phyloP scores from a whole-genome alignment of 2,888 invertebrate genomes.

The Muschampia staudingeri region DNA sequence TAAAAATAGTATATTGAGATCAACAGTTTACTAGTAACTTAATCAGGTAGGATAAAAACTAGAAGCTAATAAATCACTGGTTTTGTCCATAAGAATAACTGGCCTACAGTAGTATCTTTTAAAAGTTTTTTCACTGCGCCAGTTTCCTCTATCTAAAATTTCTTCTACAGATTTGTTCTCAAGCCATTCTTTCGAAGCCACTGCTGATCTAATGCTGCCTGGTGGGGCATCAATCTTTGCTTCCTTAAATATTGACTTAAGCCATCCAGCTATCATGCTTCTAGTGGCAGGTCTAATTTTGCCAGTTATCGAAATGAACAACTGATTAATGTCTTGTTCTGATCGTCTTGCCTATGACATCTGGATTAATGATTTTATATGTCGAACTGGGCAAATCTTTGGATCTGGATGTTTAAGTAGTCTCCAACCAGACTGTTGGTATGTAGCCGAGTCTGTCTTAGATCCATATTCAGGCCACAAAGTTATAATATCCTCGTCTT shows the following conservation, averaged over 20 bases:
- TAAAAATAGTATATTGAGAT: too few relatives aligned
- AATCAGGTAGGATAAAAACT: too few relatives aligned
- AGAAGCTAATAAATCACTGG: too few relatives aligned
- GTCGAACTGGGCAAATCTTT: background rate
- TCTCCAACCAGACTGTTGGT: background rate
- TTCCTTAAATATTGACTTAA: background rate
- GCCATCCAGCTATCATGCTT: background rate
- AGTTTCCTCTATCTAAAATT: slow-evolving; percentile 2
- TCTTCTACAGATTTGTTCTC: background rate
- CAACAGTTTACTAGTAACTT: too few relatives aligned
- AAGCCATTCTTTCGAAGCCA: background rate
- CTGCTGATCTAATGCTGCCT: background rate
- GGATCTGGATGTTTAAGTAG: background rate
- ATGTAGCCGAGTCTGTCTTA: background rate
- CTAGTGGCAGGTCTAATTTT: background rate
- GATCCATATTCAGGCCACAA: background rate
- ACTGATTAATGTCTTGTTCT: background rate
- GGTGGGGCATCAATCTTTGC: background rate
- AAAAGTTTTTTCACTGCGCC: background rate
- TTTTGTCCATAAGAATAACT: background rate
- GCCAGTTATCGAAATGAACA: background rate
- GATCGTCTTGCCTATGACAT: background rate
- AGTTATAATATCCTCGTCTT: background rate
- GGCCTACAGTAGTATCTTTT: background rate
- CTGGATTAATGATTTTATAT: background rate